Base-by-base conservation (phyloP, 2,797 vertebrate species). In the Neostethus bicornis region DNA sequence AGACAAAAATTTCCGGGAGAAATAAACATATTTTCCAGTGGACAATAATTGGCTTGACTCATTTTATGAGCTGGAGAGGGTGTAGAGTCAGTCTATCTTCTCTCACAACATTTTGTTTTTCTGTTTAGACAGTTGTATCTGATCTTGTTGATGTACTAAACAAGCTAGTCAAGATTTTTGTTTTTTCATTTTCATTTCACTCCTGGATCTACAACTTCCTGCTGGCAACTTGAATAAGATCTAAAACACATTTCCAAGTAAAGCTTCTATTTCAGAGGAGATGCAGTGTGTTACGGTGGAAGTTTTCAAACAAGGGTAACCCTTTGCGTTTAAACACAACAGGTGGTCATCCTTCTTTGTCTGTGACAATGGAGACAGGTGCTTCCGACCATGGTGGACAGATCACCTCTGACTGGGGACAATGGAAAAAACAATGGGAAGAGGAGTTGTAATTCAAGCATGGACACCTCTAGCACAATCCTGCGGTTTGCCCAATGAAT, bases 281-380 rank as follows among this genome's bases (percentile, higher is more conserved):
- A 12, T 7, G 44, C 3, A 23, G 32, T 23, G 48, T 7, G 38
- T 42, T 14, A 63, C 3, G 7, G 0, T 2, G 6, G 13, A 62
- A 62, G 48, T 76, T 73, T 70, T 77, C 72, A 60, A 68, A 71
- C 16, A 55, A 56, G 54, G 38, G 32, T 82, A 74, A 86, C 84
- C 73, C 58, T 26, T 10, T 1, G 49, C 29, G 7, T 43, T 41
- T 38, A 73, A 67, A 76, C 77, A 77, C 80, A 84, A 57, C 83
- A 84, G 82, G 86, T 80, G 84, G 83, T 65, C 76, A 61, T 85
- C 75, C 74, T 56, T 79, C 71, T 86, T 78, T 73, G 63, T 64
- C 63, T 50, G 14, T 59, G 14, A 46, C 45, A 31, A 11, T 65
- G 66, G 50, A 81, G 84, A 78, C 86, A 88, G 89, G 86, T 87